Conservation (phyloP, 2,113 vertebrate species). For the Saguinus imperator region DNA sequence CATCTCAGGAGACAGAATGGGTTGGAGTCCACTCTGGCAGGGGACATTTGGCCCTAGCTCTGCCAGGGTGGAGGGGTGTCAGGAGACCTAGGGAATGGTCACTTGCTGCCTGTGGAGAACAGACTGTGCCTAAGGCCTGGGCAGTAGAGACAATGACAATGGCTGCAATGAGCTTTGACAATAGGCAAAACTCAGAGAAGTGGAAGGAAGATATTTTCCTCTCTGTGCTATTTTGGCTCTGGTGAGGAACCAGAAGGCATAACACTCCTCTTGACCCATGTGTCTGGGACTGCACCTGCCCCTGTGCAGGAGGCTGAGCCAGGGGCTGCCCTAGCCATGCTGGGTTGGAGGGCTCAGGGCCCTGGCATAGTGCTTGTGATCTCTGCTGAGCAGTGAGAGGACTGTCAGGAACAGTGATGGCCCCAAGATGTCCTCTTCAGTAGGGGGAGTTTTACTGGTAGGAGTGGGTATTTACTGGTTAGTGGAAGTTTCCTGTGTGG, state of each 20-base stretch:
- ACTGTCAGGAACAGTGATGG: background rate
- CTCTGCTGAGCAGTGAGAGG: background rate
- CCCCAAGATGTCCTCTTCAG: background rate
- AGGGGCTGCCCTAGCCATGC: background rate
- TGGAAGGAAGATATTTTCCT: background rate
- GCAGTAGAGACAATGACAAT: background rate
- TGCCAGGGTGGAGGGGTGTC: background rate
- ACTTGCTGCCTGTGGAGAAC: background rate
- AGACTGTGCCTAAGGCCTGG: background rate
- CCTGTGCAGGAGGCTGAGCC: background rate
- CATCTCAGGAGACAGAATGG: background rate
- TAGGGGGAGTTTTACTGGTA: background rate
- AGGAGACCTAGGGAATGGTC: background rate
- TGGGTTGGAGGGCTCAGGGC: background rate
- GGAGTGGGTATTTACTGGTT: background rate
- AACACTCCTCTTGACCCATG: no score
- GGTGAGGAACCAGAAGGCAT: background rate
- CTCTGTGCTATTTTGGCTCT: background rate
- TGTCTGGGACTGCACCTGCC: background rate
- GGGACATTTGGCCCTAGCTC: background rate
- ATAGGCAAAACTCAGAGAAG: background rate
- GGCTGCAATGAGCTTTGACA: background rate
- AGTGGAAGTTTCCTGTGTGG: background rate
- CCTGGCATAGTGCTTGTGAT: background rate
- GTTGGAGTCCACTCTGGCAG: background rate